Conservation (phyloP, 2,797 vertebrate genomes). For the Pyrocephalus nanus region DNA sequence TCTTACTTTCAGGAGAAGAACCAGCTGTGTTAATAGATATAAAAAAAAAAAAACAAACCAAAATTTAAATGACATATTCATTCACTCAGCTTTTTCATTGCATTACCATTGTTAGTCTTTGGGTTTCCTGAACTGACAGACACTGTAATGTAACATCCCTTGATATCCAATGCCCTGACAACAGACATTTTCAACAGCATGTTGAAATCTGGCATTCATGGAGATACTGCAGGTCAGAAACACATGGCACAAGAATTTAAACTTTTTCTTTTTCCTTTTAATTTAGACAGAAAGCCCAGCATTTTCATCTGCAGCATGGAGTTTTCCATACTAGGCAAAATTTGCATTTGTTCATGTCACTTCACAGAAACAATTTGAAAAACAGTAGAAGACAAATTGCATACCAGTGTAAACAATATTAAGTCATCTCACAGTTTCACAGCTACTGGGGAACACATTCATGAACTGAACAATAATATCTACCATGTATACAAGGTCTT, state of each 20-base stretch:
- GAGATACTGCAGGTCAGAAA: background rate
- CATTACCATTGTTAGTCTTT: background rate
- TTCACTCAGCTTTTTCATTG: background rate
- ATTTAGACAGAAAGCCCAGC: background rate
- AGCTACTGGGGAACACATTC: background rate
- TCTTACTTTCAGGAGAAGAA: background rate
- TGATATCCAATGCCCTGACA: background rate
- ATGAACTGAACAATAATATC: background rate
- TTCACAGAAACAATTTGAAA: background rate
- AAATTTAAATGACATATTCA: background rate
- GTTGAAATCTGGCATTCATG: background rate
- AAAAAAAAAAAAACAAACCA: background rate
- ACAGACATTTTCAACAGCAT: background rate
- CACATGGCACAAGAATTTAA: background rate
- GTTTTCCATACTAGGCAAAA: background rate
- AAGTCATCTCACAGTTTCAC: background rate
- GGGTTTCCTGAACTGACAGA: background rate
- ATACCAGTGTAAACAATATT: background rate
- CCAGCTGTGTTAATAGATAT: background rate
- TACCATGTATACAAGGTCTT: background rate
- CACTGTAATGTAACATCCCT: background rate
- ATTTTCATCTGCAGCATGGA: background rate
- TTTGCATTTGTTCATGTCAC: background rate
- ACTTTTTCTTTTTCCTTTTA: background rate
- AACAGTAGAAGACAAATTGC: background rate